A percentile compares a stretch with the other conserved stretches of the same genome.
These are phyloP conservation scores for Melanargia galathea DNA, from an alignment of 2,888 invertebrate genomes.

Conservation along the genomic window DNA sequence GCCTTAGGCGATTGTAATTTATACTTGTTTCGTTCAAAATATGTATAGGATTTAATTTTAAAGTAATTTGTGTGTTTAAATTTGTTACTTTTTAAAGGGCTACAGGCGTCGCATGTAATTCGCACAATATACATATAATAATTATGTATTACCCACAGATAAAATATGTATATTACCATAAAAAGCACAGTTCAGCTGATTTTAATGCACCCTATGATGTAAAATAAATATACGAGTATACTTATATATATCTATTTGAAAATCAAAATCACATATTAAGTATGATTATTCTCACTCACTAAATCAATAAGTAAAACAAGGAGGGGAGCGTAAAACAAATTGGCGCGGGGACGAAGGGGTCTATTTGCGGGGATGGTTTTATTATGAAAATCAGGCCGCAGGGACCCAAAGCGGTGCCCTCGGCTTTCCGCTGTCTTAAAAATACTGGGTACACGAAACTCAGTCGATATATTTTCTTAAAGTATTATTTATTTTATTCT, in stretches of 20 bases:
- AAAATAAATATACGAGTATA: not conserved
- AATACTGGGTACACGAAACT: not conserved
- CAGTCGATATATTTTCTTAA: not conserved
- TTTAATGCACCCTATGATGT: not conserved
- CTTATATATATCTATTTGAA: not conserved
- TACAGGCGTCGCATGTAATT: no score
- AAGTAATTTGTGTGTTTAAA: no score
- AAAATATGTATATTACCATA: not conserved
- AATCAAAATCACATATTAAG: not conserved
- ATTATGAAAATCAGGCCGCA: constrained; percentile 68
- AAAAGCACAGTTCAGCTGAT: not conserved
- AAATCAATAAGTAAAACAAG: constrained; percentile 54
- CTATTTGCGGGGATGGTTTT: constrained; percentile 70
- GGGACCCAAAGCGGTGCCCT: constrained; percentile 44
- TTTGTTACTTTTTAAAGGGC: no score
- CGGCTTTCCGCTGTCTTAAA: constrained; percentile 19
- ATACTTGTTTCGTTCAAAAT: no score
- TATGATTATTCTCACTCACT: not conserved
- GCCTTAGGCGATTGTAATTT: no score
- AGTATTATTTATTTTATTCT: no score
- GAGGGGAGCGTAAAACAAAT: constrained; percentile 58
- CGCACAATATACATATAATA: no score
- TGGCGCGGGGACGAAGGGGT: constrained; percentile 52
- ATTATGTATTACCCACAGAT: no score
- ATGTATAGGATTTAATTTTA: no score